Conservation (phyloP, 2,888 invertebrate genomes). For the Drosophila silvestris region DNA sequence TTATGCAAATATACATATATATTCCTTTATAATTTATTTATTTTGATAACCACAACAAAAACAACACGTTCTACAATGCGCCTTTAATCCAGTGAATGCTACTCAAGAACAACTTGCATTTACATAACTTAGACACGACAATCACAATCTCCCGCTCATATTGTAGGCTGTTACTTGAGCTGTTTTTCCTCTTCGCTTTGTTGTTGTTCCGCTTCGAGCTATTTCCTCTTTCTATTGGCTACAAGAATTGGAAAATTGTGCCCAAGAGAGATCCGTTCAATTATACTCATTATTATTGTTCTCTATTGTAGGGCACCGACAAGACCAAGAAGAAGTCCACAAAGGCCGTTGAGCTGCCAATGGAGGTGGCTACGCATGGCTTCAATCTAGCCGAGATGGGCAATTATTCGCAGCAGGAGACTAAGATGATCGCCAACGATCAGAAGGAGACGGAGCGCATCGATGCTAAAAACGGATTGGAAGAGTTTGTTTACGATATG, state of each 20-base stretch:
- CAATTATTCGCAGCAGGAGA: slow-evolving; percentile 92
- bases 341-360: slow-evolving; percentile 93
- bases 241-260: slow-evolving; percentile 20
- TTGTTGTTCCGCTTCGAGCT: slow-evolving; percentile 63
- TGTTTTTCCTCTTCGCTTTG: slow-evolving; percentile 81
- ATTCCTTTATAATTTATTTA: slow-evolving; percentile 29
- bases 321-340: slow-evolving; percentile 91
- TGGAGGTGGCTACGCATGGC: slow-evolving; percentile 91
- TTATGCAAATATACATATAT: slow-evolving; percentile 22
- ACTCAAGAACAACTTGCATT: slow-evolving; percentile 39
- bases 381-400: slow-evolving; percentile 90
- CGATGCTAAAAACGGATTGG: slow-evolving; percentile 98
- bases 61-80: slow-evolving; percentile 58
- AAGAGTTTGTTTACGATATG: slow-evolving; percentile 99
- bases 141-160: slow-evolving; percentile 63
- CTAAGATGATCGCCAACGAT: slow-evolving; percentile 93
- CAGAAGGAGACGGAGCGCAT: slow-evolving; percentile 96
- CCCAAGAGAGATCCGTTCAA: neutral
- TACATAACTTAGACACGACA: slow-evolving; percentile 39
- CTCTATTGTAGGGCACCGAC: slow-evolving; percentile 85
- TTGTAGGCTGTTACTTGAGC: slow-evolving; percentile 79
- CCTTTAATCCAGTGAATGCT: slow-evolving; percentile 55
- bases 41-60: slow-evolving; percentile 33
- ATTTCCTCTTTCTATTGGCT: slow-evolving; percentile 66
- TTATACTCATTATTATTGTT: slow-evolving; percentile 3